Evolutionary conservation across 2,113 vertebrate genomes (phyloP), one percentile per base, ranked within the genome.

Genomic region (Neolamprologus cancellatus): DNA sequence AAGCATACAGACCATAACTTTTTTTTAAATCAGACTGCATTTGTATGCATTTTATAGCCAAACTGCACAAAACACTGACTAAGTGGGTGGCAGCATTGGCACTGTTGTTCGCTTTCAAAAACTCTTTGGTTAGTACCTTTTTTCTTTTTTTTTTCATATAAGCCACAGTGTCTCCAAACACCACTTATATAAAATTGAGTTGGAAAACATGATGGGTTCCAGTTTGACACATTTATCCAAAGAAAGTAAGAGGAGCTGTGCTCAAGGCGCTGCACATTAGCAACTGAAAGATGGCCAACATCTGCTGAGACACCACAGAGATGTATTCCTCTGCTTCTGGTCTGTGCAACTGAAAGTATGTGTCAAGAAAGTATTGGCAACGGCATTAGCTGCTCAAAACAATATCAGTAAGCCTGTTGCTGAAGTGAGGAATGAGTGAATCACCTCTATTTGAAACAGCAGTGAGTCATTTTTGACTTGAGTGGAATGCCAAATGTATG

Each of bases 371-470:
- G 81, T 78, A 30, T 76, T 92, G 91, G 91, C 90, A 90, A 76
- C 32, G 54, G 69, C 71, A 34, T 55, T 78, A 36, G 87, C 41
- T 6, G 44, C 50, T 85, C 50, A 83, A 90, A 89, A 84, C 87
- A 88, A 89, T 84, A 55, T 81, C 90, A 93, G 81, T 83, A 89
- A 74, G 84, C 41, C 54, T 84, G 83, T 41, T 90, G 52, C 64
- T 90, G 85, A 91, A 82, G 82, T 36, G 74, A 93, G 94, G 93
- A 94, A 92, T 91, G 87, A 93, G 89, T 95, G 94, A 95, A 94
- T 95, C 94, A 95, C 87, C 88, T 87, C 86, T 71, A 57, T 86
- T 87, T 91, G 84, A 89, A 94, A 93, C 84, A 81, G 83, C 82
- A 81, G 80, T 93, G 94, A 95, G 83, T 94, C 88, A 94, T 78